Evolutionary conservation across 2,113 vertebrate genomes (phyloP).

Genomic region (Chascanopsetta lugubris): DNA sequence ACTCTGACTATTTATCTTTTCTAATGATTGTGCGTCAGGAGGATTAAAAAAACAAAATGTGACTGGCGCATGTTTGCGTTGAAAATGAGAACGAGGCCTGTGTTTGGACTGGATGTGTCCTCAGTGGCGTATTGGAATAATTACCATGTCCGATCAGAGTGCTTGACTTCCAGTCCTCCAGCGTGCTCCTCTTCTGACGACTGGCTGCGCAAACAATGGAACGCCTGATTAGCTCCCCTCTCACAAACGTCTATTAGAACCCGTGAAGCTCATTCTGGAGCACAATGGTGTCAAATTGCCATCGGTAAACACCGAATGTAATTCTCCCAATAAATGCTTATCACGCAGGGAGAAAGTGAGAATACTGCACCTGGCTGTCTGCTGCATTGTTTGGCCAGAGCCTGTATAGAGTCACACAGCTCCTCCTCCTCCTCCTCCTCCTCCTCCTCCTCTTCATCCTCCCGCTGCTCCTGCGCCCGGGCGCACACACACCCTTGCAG

Average conservation of each 20-base stretch:
- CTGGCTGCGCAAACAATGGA: conserved; percentile 68
- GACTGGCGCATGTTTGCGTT: neutral
- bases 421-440: conserved; percentile 55
- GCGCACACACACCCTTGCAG: conserved; percentile 83
- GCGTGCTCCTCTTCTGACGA: conserved; percentile 58
- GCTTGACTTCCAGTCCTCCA: conserved; percentile 79
- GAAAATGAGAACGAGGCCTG: too few relatives aligned
- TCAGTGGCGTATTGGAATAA: neutral
- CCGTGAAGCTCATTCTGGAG: neutral
- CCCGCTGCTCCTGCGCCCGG: conserved; percentile 18
- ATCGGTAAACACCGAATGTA: conserved; percentile 58
- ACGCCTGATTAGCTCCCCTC: conserved; percentile 19
- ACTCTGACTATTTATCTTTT: too few relatives aligned
- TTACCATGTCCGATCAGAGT: conserved; percentile 79
- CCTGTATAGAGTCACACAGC: conserved; percentile 75
- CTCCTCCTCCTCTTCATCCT: too few relatives aligned
- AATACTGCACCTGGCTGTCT: conserved; percentile 80
- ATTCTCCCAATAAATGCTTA: conserved; percentile 42
- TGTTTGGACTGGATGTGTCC: neutral
- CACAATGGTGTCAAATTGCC: neutral
- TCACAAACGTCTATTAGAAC: conserved; percentile 19
- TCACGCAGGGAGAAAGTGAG: conserved; percentile 26
- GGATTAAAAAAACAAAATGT: neutral
- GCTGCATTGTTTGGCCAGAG: conserved; percentile 78
- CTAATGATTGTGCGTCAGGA: too few relatives aligned